phyloP scores from a whole-genome alignment of 2,888 invertebrate species.

The Lathronympha strigana region DNA sequence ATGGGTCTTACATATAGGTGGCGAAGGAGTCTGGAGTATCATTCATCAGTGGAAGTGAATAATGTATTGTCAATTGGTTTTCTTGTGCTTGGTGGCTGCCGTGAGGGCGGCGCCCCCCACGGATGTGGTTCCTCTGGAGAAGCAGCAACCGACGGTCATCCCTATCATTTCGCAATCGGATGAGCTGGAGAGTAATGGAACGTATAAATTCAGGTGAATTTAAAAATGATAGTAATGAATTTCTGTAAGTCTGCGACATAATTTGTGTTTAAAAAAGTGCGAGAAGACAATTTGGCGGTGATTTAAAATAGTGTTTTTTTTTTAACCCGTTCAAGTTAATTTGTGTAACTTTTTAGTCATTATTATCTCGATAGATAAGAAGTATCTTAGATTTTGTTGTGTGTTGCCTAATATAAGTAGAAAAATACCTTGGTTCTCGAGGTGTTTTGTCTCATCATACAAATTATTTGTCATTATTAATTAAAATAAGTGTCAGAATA shows the following conservation, averaged over 20 bases:
- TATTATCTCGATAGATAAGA: too few species aligned
- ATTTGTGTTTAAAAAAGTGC: not conserved
- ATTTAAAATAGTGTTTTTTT: not conserved
- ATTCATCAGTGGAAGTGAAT: conserved; percentile 65
- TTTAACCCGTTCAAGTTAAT: not conserved
- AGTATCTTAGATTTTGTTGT: not conserved
- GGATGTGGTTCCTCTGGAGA: conserved; percentile 63
- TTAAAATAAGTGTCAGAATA: conserved; percentile 29
- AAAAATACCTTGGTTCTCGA: conserved; percentile 37
- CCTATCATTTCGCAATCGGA: conserved; percentile 81
- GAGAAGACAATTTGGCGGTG: not conserved
- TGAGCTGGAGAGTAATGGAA: conserved; percentile 79
- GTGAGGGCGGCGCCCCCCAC: conserved; percentile 62
- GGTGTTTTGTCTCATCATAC: conserved; percentile 12
- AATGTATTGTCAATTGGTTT: conserved; percentile 65
- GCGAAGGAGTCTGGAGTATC: conserved; percentile 74
- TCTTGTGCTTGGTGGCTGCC: conserved; percentile 56
- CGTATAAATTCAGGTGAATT: conserved; percentile 78
- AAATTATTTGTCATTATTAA: conserved; percentile 27
- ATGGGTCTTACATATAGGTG: conserved; percentile 80
- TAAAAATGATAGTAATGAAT: not conserved
- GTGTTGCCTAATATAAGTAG: conserved; percentile 7
- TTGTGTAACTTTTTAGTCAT: not conserved
- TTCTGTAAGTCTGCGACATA: not conserved
- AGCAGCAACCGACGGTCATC: conserved; percentile 70